These are phyloP conservation scores for Spilarctia lutea DNA, from an alignment of 2,888 invertebrate genomes.

Conservation along the genomic window DNA sequence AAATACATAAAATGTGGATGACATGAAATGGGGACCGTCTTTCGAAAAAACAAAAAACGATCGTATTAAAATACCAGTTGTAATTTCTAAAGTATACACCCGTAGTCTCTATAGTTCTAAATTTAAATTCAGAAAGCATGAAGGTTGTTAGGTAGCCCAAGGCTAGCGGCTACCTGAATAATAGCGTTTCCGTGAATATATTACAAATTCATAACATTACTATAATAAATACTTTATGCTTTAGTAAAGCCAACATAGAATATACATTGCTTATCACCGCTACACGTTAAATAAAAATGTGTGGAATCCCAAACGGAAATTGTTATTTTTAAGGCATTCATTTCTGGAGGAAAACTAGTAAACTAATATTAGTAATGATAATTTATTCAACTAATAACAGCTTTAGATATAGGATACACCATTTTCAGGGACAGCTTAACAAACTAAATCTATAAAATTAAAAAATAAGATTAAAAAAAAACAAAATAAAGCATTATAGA, in stretches of 20 bases:
- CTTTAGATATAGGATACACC: too few species aligned
- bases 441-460: too few species aligned
- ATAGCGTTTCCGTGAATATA: conserved; percentile 15
- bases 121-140: conserved; percentile 19
- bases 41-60: too few species aligned
- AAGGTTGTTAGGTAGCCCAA: conserved; percentile 11
- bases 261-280: not conserved
- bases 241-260: not conserved
- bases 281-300: not conserved
- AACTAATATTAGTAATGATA: too few species aligned
- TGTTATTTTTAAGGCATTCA: not conserved
- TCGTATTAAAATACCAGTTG: not conserved
- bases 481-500: too few species aligned
- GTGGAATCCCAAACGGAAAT: not conserved
- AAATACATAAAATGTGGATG: too few species aligned
- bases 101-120: not conserved
- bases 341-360: too few species aligned
- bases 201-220: conserved; percentile 8
- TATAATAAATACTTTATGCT: not conserved
- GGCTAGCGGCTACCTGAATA: conserved; percentile 15
- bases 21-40: too few species aligned
- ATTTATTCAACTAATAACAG: too few species aligned
- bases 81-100: not conserved
- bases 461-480: too few species aligned
- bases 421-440: too few species aligned